Evolutionary conservation across 2,113 vertebrate genomes (phyloP).

Genomic region (Microcebus griseorufus): DNA sequence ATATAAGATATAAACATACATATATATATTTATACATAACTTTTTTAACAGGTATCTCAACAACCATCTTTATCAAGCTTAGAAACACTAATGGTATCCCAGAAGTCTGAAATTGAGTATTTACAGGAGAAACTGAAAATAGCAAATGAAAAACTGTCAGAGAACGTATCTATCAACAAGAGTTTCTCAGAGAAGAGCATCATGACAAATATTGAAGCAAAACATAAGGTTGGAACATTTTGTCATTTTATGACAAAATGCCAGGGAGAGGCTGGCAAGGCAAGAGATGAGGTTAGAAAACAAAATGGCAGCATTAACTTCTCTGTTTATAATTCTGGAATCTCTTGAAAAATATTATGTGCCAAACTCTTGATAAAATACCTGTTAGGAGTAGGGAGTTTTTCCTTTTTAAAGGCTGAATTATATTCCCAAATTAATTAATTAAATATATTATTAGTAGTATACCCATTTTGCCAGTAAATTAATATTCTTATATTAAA

Average conservation of each 20-base stretch:
- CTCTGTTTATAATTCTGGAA: slow-evolving; percentile 79
- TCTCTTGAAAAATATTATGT: slow-evolving; percentile 78
- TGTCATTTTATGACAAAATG: slow-evolving; percentile 64
- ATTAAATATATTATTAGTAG: background rate
- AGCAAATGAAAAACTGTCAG: slow-evolving; percentile 69
- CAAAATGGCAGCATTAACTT: slow-evolving; percentile 69
- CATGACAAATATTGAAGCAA: slow-evolving; percentile 69
- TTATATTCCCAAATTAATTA: slow-evolving; percentile 80
- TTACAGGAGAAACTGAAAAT: slow-evolving; percentile 82
- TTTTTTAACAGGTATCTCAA: slow-evolving; percentile 72
- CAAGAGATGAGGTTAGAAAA: slow-evolving; percentile 31
- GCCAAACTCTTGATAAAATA: slow-evolving; percentile 82
- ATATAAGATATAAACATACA: background rate
- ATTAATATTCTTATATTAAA: slow-evolving; percentile 40
- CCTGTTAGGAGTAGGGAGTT: slow-evolving; percentile 74
- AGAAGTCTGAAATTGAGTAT: slow-evolving; percentile 84
- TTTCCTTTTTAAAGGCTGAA: slow-evolving; percentile 81
- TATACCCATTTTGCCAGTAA: slow-evolving; percentile 38
- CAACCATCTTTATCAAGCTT: slow-evolving; percentile 74
- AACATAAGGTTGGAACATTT: slow-evolving; percentile 76
- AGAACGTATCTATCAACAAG: slow-evolving; percentile 54
- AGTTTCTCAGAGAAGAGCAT: slow-evolving; percentile 74
- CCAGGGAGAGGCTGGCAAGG: slow-evolving; percentile 76
- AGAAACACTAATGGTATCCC: slow-evolving; percentile 77
- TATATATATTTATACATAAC: background rate